Base-by-base conservation (phyloP, 2,113 vertebrate genomes). In the Grantiella picta region DNA sequence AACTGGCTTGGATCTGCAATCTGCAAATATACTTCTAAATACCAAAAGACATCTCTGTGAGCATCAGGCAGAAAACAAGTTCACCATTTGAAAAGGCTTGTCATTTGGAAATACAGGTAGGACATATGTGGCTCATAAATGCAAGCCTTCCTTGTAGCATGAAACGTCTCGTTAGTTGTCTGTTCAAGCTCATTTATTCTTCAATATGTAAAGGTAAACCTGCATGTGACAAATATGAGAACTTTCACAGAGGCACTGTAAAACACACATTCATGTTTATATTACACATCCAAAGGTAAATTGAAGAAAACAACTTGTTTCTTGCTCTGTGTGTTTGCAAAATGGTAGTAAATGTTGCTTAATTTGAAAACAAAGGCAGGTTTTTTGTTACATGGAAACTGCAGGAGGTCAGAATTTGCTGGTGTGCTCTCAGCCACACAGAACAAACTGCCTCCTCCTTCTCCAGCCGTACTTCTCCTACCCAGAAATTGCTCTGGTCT, bases 21-120 rank as follows among this genome's bases (percentile, higher is more conserved):
- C 81, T 90, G 66, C 19, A 73, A 85, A 89, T 40, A 15, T 42
- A 40, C 29, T 87, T 71, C 87, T 50, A 75, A 79, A 65, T 20
- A 87, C 24, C 17, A 79, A 57, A 82, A 59, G 91, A 76, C 0
- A 0, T 56, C 69, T 86, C 61, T 35, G 65, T 49, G 50, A 95
- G 53, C 49, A 80, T 78, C 80, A 94, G 66, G 59, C 33, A 94
- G 75, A 70, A 84, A 92, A 88, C 50, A 70, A 73, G 56, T 61
- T 79, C 61, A 78, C 22, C 33, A 52, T 73, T 57, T 86, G 68
- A 78, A 65, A 90, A 81, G 15, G n/a, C 33, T 56, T 52, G 38
- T 75, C 65, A 68, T 68, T 66, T 52, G 28, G 49, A 76, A 42
- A 92, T 27, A 64, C 44, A 76, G 87, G 53, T 38, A 47, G 28